Percentiles rank a stretch among this genome's conserved stretches.
Evolutionary conservation across 2,113 vertebrate genomes (phyloP).

Genomic region (Tamias sibiricus): DNA sequence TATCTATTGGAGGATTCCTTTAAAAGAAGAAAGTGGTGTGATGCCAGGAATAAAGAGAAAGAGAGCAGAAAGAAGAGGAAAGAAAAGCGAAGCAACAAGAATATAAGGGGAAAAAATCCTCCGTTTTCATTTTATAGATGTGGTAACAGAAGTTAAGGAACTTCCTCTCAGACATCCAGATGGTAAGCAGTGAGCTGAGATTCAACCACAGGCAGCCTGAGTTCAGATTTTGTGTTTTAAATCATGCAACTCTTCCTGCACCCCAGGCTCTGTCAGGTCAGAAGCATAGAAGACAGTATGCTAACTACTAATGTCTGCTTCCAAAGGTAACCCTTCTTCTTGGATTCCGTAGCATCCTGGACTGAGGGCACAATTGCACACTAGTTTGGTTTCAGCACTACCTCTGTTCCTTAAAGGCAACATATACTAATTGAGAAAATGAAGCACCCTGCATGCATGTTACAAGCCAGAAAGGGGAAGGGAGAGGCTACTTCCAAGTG

Average conservation of each 20-base stretch:
- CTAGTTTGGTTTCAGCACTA: not conserved
- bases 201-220: not conserved
- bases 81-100: not conserved
- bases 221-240: not conserved
- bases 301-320: not conserved
- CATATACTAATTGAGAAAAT: not conserved
- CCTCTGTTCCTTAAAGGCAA: not conserved
- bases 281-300: not conserved
- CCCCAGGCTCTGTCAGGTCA: not conserved
- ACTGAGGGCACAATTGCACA: not conserved
- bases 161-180: not conserved
- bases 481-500: not conserved
- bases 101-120: not conserved
- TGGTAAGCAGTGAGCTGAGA: not conserved
- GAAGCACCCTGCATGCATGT: not conserved
- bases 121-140: not conserved
- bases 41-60: not conserved
- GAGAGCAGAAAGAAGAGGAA: not conserved
- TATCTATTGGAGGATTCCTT: not conserved
- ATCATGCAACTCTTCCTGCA: not conserved
- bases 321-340: not conserved
- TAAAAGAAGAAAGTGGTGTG: not conserved
- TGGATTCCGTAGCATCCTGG: not conserved
- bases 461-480: not conserved
- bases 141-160: not conserved